Evolutionary conservation across 2,888 invertebrate species (phyloP), one percentile per base, ranked within the genome.

Genomic region (Rhogogaster chlorosoma): DNA sequence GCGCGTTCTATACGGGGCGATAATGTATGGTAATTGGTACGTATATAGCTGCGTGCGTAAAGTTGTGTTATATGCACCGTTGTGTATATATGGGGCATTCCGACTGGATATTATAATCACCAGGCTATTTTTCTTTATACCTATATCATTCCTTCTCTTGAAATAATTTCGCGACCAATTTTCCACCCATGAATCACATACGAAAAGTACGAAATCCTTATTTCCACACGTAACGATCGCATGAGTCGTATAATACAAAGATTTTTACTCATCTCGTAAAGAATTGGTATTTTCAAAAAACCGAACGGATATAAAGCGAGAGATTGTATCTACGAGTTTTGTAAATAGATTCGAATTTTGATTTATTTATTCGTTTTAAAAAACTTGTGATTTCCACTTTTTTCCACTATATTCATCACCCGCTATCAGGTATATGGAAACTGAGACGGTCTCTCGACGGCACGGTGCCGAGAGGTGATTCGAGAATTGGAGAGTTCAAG

Each of bases 1-100:
- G 42, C 88, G 89, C 85, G 26, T 45, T 29, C 45, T 61, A 61
- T 18, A 26, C 32, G 7, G 84, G 87, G 89, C 88, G 92, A 92
- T 92, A 92, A 93, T 91, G 87, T 89, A 88, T 88, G 91, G 88
- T 92, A 92, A 92, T 93, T 93, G 90, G 87, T 90, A 91, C 90
- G 88, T n/a, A 87, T 88, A 87, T 12, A 15, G 15, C 45, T 10
- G 12, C 49, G 10, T 26, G 61, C 61, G 80, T 61, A 36, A 61
- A 80, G 36, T 71, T 71, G n/a, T 71, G 10, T 22, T 71, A 77
- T 15, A 22, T 57, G 38, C 61, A 53, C 38, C 38, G 15, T 22
- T 53, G 49, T 26, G 57, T 64, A 42, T 36, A 38, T 36, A 38
- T 73, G 10, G 57, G 57, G n/a, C 57, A 57, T 57, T 22, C n/a